phyloP scores from a whole-genome alignment of 2,888 invertebrate species.

The Himalopsyche kuldschensis region DNA sequence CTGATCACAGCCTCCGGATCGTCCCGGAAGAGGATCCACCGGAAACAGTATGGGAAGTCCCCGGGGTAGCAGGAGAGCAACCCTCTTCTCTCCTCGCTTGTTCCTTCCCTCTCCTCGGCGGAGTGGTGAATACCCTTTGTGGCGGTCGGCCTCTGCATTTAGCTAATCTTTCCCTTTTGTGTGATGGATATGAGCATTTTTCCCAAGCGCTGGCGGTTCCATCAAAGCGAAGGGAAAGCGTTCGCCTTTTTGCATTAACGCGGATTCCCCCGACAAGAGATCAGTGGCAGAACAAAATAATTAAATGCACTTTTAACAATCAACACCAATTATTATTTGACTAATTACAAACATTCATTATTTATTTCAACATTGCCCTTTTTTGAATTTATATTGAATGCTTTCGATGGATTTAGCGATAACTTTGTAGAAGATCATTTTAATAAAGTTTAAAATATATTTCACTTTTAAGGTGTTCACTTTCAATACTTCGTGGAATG shows the following conservation, averaged over 20 bases:
- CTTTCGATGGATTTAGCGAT: too few relatives aligned
- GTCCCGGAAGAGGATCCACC: constrained; percentile 35
- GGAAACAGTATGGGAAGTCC: constrained; percentile 18
- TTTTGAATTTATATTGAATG: too few relatives aligned
- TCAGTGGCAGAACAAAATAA: not conserved
- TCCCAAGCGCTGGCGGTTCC: constrained; percentile 44
- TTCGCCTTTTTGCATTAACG: constrained; percentile 50
- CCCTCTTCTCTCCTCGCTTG: constrained; percentile 1
- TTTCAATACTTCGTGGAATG: too few relatives aligned
- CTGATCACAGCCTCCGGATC: constrained; percentile 31
- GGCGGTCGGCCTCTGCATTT: constrained; percentile 32
- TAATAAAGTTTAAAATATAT: too few relatives aligned
- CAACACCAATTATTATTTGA: too few relatives aligned
- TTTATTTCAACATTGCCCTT: too few relatives aligned
- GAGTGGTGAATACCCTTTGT: constrained; percentile 24
- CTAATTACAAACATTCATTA: too few relatives aligned
- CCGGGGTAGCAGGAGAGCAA: not conserved
- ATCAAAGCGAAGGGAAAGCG: constrained; percentile 50
- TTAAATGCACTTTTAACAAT: too few relatives aligned
- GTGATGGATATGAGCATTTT: constrained; percentile 44
- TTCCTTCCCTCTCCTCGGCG: not conserved
- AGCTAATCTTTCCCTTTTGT: constrained; percentile 34
- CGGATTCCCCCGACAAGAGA: constrained; percentile 46
- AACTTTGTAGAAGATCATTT: too few relatives aligned
- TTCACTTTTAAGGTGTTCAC: too few relatives aligned